Percentiles rank a stretch among this genome's conserved stretches.
phyloP scores from a whole-genome alignment of 1,140 invertebrate genomes.

The Lepidurus arcticus region DNA sequence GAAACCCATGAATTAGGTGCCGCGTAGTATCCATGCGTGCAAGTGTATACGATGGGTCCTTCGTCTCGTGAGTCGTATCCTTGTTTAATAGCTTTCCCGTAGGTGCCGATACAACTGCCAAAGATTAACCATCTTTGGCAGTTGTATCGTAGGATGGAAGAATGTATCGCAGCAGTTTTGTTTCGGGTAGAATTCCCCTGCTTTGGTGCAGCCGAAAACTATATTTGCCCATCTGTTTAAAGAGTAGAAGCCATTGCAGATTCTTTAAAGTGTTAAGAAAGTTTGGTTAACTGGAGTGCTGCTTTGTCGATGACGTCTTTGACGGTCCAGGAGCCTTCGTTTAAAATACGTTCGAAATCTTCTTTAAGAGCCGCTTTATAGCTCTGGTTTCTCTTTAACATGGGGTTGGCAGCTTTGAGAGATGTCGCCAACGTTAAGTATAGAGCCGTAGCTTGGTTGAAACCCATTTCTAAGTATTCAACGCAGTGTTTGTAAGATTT shows the following conservation, averaged over 20 bases:
- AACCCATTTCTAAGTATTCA: background rate
- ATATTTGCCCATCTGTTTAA: background rate
- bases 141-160: background rate
- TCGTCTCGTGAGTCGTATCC: background rate
- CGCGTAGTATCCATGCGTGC: background rate
- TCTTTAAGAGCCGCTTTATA: background rate
- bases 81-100: background rate
- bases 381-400: background rate
- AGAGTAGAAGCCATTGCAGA: background rate
- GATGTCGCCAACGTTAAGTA: background rate
- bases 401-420: background rate
- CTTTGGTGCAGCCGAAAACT: background rate
- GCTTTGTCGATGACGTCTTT: background rate
- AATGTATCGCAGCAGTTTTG: background rate
- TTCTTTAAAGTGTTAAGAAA: background rate
- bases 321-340: background rate
- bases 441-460: background rate
- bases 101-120: background rate
- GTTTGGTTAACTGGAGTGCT: background rate
- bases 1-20: background rate
- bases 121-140: too few species aligned
- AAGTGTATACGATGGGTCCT: background rate
- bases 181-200: background rate
- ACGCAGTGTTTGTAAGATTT: background rate
- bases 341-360: background rate